A percentile compares a stretch with the other conserved stretches of the same genome.
Evolutionary conservation across 2,113 vertebrate species (phyloP).

Genomic region (Syngnathoides biaculeatus): DNA sequence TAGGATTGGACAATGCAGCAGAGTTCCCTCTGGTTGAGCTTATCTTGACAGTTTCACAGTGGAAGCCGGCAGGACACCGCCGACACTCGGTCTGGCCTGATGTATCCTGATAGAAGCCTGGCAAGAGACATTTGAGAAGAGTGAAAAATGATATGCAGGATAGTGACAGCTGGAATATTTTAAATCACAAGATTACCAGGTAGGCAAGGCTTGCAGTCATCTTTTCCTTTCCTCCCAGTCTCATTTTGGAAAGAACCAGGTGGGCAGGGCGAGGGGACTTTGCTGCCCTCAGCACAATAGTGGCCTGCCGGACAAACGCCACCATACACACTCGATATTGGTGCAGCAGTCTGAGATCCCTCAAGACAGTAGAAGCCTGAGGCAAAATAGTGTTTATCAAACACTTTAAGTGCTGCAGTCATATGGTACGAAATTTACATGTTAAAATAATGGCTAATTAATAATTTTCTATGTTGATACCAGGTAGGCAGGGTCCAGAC

Average conservation of each 20-base stretch:
- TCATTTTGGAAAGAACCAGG: conserved; percentile 61
- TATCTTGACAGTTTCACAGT: conserved; percentile 58
- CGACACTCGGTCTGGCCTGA: conserved; percentile 70
- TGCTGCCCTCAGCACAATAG: conserved; percentile 77
- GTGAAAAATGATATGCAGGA: neutral
- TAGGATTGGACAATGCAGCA: conserved; percentile 54
- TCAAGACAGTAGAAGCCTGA: conserved; percentile 75
- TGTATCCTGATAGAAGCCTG: conserved; percentile 76
- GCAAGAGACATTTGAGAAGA: neutral
- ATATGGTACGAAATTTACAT: neutral
- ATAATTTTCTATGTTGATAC: conserved; percentile 35
- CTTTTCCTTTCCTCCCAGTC: conserved; percentile 56
- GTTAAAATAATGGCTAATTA: neutral
- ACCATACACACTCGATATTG: conserved; percentile 55
- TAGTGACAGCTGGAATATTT: neutral
- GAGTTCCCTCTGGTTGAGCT: conserved; percentile 35
- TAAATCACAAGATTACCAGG: conserved; percentile 52
- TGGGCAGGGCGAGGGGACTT: conserved; percentile 66
- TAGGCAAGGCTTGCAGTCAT: conserved; percentile 69
- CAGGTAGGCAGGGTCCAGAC: conserved; percentile 71
- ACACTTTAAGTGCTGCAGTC: neutral
- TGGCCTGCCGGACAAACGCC: conserved; percentile 79
- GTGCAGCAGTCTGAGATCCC: conserved; percentile 63
- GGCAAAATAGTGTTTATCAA: neutral
- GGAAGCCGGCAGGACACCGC: conserved; percentile 72